Evolutionary conservation across 2,888 invertebrate species (phyloP).

Genomic region (Ischnus inquisitorius): DNA sequence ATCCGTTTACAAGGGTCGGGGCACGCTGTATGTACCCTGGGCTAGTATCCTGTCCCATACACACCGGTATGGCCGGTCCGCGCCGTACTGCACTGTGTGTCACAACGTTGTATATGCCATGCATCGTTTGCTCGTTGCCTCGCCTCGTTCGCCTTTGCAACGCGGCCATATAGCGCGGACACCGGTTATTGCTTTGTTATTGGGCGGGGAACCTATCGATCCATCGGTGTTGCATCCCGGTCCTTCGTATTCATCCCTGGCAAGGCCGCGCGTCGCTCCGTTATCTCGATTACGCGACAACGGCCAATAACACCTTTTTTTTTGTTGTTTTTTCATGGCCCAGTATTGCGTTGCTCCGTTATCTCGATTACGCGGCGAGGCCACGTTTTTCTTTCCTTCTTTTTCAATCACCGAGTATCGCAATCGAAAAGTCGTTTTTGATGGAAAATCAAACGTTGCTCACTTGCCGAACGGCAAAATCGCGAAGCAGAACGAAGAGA

Average conservation of each 20-base stretch:
- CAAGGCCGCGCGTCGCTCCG: not conserved
- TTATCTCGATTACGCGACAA: slow-evolving; percentile 13
- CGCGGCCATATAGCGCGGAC: slow-evolving; percentile 49
- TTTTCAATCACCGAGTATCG: not conserved
- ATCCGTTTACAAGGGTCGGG: slow-evolving; percentile 70
- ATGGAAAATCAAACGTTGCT: not conserved
- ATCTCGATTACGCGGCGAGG: slow-evolving; percentile 10
- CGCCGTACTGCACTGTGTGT: slow-evolving; percentile 36
- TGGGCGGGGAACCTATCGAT: slow-evolving; percentile 69
- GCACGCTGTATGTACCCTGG: slow-evolving; percentile 60
- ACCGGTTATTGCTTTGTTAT: slow-evolving; percentile 70
- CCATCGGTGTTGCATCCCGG: slow-evolving; percentile 61
- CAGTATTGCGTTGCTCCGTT: not conserved
- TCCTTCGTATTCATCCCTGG: slow-evolving; percentile 36
- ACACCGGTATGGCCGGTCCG: not conserved
- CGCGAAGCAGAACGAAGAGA: not conserved
- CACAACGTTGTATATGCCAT: slow-evolving; percentile 66
- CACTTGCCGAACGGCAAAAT: slow-evolving; percentile 15
- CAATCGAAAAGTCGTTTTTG: not conserved
- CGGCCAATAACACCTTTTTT: not conserved
- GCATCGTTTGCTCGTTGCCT: slow-evolving; percentile 68
- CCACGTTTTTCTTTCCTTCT: not conserved
- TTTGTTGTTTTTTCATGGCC: not conserved
- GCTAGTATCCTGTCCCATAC: slow-evolving; percentile 6
- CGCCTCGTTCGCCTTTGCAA: slow-evolving; percentile 57